These are phyloP conservation scores for Staurois parvus DNA, from an alignment of 2,797 vertebrate genomes.

Conservation along the genomic window DNA sequence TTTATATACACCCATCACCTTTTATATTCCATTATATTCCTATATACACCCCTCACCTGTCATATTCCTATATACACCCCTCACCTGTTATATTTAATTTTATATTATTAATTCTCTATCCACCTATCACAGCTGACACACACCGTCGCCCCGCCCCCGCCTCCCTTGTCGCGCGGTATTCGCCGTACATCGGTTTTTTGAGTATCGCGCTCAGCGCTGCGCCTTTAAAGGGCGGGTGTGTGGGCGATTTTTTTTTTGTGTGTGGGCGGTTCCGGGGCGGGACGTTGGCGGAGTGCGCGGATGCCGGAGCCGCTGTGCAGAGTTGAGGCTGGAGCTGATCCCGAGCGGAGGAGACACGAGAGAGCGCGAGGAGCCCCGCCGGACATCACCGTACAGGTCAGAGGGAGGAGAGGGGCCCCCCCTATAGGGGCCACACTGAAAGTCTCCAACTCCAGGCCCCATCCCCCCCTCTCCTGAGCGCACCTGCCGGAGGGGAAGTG, in stretches of 20 bases:
- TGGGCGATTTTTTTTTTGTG: neutral
- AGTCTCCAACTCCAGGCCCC: too few relatives aligned
- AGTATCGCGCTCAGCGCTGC: neutral
- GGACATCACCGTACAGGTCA: conserved; percentile 50
- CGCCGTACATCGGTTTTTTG: neutral
- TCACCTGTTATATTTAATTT: too few relatives aligned
- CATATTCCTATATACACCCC: too few relatives aligned
- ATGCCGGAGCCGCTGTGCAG: conserved; percentile 40
- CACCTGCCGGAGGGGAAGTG: neutral
- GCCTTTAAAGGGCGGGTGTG: neutral
- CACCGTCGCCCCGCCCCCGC: too few relatives aligned
- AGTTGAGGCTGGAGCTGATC: conserved; percentile 53
- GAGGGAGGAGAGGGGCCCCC: neutral
- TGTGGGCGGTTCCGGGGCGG: conserved; percentile 1
- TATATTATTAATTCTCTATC: too few relatives aligned
- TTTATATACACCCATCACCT: too few relatives aligned
- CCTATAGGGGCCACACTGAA: too few relatives aligned
- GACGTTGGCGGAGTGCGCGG: conserved; percentile 31
- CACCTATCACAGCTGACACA: too few relatives aligned
- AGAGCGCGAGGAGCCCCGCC: conserved; percentile 20
- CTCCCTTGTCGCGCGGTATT: too few relatives aligned
- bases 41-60: neutral
- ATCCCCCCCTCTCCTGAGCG: neutral
- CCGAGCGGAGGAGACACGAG: conserved; percentile 29
- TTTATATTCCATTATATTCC: too few relatives aligned